Evolutionary conservation across 2,888 invertebrate species (phyloP), one percentile per base, ranked within the genome.

Genomic region (Mythimna ferrago): DNA sequence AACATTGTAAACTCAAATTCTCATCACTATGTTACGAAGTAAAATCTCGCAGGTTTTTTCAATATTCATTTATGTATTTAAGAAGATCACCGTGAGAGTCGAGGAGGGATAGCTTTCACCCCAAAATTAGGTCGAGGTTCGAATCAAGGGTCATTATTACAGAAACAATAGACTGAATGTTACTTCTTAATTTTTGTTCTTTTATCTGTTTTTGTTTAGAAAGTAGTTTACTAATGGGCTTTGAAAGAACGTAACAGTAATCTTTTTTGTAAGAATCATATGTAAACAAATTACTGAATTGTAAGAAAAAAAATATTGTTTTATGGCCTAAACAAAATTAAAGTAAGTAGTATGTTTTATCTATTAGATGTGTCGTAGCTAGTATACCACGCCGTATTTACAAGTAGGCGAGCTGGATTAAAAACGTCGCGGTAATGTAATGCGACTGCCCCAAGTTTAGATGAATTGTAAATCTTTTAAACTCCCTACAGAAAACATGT

Each of bases 21-120:
- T 0, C 82, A 51, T 56, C 76, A 81, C 76, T 81, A 76, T 11
- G 32, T 9, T 11, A 11, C 32, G 26, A 58, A 57, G 32, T 53
- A 53, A 38, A 63, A 44, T 57, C 53, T n/a, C 38, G 9, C 14
- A 57, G 57, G 19, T 67, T 62, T 76, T 76, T 54, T 82, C 6
- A 82, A 68, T 77, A 58, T 63, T 57, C 56, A 48, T 81, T 81
- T 62, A 77, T 67, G 26, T 58, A 68, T 82, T 62, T 62, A 62
- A 77, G 82, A 41, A 62, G 44, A 35, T 76, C 44, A 76, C 26
- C 56, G 19, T 35, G 51, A 53, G 51, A 66, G n/a, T 66, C 80
- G 26, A 58, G 32, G n/a, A 32, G n/a, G 44, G 61, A 38, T 69
- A 53, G 14, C 11, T 67, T 32, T 53, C 77, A 77, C 7, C 21